Evolutionary conservation across 2,113 vertebrate genomes (phyloP), one percentile per base, ranked within the genome.

Genomic region (Rynchops niger): DNA sequence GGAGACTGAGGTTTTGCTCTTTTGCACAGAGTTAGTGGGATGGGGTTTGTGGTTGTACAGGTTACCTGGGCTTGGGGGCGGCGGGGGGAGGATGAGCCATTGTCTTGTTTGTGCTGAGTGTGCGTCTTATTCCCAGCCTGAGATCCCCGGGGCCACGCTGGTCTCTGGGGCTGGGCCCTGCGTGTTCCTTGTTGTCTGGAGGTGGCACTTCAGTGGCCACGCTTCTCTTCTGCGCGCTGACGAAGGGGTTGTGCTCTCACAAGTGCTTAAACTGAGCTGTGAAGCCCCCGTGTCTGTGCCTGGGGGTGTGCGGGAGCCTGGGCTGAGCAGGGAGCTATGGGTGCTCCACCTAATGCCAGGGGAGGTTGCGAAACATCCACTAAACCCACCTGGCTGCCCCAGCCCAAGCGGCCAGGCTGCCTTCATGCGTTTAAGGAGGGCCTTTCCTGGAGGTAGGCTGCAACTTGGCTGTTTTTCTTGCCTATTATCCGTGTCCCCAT

Each of bases 361-460:
- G 18, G 36, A 70, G 40, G 12, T 9, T 32, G 30, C 12, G n/a
- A 22, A n/a, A 21, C 12, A 3, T 9, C 20, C 25, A 11, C 25
- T 23, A 29, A 29, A 12, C 19, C 32, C 58, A 3, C 19, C 23
- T 5, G n/a, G 40, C 40, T 71, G 56, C 63, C 43, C 30, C 29
- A 29, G 11, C 2, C 25, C 2, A 2, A 40, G 61, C 36, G 8
- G 43, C 16, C 32, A 4, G 23, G 17, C 47, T 49, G 23, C 34
- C 22, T 27, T 27, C 5, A 0, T 1, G 29, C 3, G 0, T 9
- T 43, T 27, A 16, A 63, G 56, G n/a, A 40, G 30, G 12, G 34
- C 22, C 74, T 55, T 50, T 70, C 40, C 38, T 81, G 61, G 32
- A 38, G 56, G n/a, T 3, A 74, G 25, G 14, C 9, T 32, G 43